Conservation (phyloP, 1,140 invertebrate genomes). For the Eriosoma lanigerum region DNA sequence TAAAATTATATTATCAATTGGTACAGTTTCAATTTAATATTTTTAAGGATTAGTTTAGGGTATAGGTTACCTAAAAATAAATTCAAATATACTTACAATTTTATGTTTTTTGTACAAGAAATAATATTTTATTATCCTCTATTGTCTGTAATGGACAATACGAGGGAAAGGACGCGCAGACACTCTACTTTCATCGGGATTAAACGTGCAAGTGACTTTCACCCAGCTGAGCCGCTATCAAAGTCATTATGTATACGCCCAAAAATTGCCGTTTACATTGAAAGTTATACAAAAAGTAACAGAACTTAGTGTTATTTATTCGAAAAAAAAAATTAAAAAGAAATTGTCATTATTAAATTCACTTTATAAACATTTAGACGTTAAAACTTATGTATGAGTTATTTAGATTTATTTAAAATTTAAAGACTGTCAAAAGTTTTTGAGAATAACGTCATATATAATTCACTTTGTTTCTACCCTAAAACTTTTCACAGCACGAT, state of each 20-base stretch:
- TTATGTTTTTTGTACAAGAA: no score
- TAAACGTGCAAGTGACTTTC: conserved; percentile 13
- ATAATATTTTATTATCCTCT: no score
- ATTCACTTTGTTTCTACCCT: not conserved
- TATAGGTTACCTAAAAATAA: no score
- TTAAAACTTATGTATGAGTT: not conserved
- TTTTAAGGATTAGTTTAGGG: no score
- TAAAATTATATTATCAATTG: no score
- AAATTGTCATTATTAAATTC: not conserved
- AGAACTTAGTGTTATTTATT: not conserved
- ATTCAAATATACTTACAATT: no score
- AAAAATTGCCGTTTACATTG: conserved; percentile 7
- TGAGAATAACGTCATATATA: not conserved
- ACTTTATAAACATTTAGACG: not conserved
- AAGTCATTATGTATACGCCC: conserved; percentile 16
- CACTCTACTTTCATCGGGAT: conserved; percentile 45
- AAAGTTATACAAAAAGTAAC: not conserved
- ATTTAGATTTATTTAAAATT: conserved; percentile 8
- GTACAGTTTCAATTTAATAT: no score
- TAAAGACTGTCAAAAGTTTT: conserved; percentile 7
- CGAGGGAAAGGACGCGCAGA: conserved; percentile 41
- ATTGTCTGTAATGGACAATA: not conserved
- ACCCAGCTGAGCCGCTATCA: not conserved
- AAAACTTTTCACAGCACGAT: not conserved
- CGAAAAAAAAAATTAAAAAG: not conserved